phyloP scores from a whole-genome alignment of 2,797 vertebrate genomes.

The Microctenopoma lineatum region DNA sequence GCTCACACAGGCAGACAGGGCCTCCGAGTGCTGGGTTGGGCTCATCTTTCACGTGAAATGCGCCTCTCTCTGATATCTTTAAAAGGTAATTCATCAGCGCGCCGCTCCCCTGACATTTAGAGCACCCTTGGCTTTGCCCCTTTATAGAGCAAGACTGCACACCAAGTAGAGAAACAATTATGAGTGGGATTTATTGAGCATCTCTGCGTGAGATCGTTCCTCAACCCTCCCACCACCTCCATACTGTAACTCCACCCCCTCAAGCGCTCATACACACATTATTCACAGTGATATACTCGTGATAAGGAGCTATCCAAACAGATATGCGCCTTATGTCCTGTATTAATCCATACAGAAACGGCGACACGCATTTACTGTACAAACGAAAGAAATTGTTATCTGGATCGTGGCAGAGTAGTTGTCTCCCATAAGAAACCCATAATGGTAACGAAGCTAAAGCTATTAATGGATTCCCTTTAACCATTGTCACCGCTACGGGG shows the following conservation, averaged over 20 bases:
- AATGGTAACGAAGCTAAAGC: conserved; percentile 54
- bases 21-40: conserved; percentile 57
- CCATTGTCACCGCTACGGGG: conserved; percentile 52
- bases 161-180: conserved; percentile 80
- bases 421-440: conserved; percentile 51
- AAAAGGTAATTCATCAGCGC: conserved; percentile 84
- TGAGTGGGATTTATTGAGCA: conserved; percentile 82
- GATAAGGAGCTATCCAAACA: conserved; percentile 64
- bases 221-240: conserved; percentile 58
- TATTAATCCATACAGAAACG: conserved; percentile 60
- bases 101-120: conserved; percentile 78
- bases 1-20: conserved; percentile 57
- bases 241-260: conserved; percentile 46
- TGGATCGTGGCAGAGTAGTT: background rate
- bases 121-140: conserved; percentile 78
- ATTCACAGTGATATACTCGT: conserved; percentile 65
- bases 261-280: conserved; percentile 54
- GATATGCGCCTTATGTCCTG: conserved; percentile 46
- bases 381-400: background rate
- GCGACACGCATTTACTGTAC: conserved; percentile 27
- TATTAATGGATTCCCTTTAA: conserved; percentile 50
- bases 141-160: conserved; percentile 79
- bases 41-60: conserved; percentile 80
- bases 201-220: conserved; percentile 71
- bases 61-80: conserved; percentile 79